Evolutionary conservation across 2,888 invertebrate species (phyloP), one percentile per base, ranked within the genome.

Genomic region (Lycaena phlaeas): DNA sequence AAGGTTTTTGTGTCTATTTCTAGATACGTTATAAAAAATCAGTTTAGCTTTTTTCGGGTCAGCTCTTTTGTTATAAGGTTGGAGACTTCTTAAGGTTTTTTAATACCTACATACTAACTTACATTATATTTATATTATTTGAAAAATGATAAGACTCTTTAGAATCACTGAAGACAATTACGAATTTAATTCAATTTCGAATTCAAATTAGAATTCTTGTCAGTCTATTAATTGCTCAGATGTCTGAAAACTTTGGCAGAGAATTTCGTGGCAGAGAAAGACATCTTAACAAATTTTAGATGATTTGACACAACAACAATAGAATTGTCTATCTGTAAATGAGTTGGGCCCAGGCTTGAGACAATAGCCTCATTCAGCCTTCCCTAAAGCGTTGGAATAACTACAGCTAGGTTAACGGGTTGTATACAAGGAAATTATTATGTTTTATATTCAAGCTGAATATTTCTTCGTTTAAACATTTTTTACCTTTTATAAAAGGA

Each of bases 281-380:
- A 66, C 68, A 68, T 69, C 64, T 59, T 61, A 64, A 68, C 69
- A 67, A 71, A 72, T 72, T 76, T 66, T 61, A 68, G 61, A 69
- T 73, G 36, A 48, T 51, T 54, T 49, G 51, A 50, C 61, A 65
- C 62, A 61, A 67, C 61, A 65, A 73, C 73, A 73, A 72, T 74
- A 65, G 70, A 68, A 75, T 76, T 76, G 75, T 76, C 71, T 73
- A 66, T 73, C 65, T 72, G 67, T 62, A 73, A 73, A 75, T 72
- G 66, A 68, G 69, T 62, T 64, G 65, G 61, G 65, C 61, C 61
- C 56, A 61, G 64, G 61, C 36, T 58, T 54, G 59, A 67, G 62
- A 76, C 74, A 76, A 75, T 71, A 59, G 64, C 65, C 68, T 75
- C 73, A 73, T 73, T 77, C 72, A 75, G 73, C 67, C 64, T 68